Percentiles rank a stretch among this genome's conserved stretches.
These are phyloP conservation scores for Trinorchestia longiramus DNA, from an alignment of 1,140 invertebrate genomes.

Conservation along the genomic window DNA sequence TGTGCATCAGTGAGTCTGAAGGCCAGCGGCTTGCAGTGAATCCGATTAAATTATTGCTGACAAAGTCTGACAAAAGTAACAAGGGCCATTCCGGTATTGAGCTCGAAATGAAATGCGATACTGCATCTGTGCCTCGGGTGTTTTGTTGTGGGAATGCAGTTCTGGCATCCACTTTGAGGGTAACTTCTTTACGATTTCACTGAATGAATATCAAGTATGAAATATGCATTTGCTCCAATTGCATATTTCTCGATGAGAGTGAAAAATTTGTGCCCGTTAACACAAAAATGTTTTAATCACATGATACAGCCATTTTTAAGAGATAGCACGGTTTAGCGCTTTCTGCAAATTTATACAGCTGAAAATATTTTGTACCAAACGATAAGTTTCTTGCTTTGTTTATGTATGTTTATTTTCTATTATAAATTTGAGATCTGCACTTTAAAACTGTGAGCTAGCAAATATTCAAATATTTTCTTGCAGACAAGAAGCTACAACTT, in stretches of 20 bases:
- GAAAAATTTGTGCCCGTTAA: neutral
- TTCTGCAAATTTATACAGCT: neutral
- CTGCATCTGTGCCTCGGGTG: neutral
- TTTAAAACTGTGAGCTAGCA: neutral
- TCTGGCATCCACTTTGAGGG: neutral
- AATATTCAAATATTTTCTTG: neutral
- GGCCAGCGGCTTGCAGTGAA: neutral
- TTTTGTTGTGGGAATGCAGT: neutral
- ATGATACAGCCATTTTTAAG: neutral
- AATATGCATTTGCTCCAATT: neutral
- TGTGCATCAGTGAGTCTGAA: neutral
- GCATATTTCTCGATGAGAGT: neutral
- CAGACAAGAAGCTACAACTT: neutral
- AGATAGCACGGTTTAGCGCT: neutral
- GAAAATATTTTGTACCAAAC: neutral
- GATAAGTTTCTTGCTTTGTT: neutral
- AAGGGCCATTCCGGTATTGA: neutral
- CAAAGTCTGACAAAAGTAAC: slow-evolving; percentile 1
- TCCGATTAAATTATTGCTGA: neutral
- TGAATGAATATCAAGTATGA: neutral
- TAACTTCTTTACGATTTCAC: neutral
- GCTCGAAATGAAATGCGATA: neutral
- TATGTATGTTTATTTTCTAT: neutral
- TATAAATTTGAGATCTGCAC: neutral
- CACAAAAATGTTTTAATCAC: neutral